Conservation (phyloP, 1,140 invertebrate genomes). For the Phymorhynchus buccinoides region DNA sequence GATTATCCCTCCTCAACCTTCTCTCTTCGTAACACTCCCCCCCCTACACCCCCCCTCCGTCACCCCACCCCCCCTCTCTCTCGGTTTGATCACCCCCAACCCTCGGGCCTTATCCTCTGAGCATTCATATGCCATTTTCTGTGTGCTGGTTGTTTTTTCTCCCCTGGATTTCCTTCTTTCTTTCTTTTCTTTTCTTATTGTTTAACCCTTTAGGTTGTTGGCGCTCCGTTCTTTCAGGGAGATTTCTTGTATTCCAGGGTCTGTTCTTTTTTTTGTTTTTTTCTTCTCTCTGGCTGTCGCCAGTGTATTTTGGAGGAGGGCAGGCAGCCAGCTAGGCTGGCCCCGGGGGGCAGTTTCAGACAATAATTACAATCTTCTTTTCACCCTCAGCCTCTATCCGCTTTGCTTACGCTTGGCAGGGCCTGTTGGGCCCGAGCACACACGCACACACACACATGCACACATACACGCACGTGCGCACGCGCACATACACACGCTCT, state of each 20-base stretch:
- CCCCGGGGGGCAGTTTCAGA: slow-evolving; percentile 23
- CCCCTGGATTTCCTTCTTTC: neutral
- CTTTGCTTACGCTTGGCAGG: slow-evolving; percentile 20
- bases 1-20: neutral
- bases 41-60: slow-evolving; percentile 15
- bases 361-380: slow-evolving; percentile 37
- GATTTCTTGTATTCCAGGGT: neutral
- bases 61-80: slow-evolving; percentile 18
- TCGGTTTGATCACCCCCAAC: neutral
- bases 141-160: neutral
- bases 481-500: too few species aligned
- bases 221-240: neutral
- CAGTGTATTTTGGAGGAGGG: neutral
- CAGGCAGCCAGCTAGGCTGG: neutral
- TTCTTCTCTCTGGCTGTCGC: neutral
- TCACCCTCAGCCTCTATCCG: slow-evolving; percentile 11
- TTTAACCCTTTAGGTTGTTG: neutral
- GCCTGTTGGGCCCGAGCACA: slow-evolving; percentile 14
- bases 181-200: neutral
- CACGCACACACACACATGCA: neutral
- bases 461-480: too few species aligned
- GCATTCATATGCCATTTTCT: neutral
- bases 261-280: neutral
- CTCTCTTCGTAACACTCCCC: slow-evolving; percentile 8
- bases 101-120: slow-evolving; percentile 14